Evolutionary conservation across 2,113 vertebrate species (phyloP), one percentile per base, ranked within the genome.

Genomic region (Mionectes macconnelli): DNA sequence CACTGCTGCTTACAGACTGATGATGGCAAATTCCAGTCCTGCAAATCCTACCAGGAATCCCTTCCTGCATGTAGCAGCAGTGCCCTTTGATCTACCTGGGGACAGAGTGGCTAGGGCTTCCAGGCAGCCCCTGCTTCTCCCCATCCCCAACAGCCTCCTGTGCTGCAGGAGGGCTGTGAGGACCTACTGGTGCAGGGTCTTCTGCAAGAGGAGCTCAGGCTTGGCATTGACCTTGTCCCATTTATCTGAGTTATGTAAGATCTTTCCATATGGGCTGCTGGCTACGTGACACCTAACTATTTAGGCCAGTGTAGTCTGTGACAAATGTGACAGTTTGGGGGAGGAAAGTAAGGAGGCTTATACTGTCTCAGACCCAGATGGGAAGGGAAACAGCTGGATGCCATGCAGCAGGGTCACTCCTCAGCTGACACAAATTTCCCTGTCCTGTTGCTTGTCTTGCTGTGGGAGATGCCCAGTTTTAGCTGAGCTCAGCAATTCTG

Each of bases 401-500:
- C 20, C 3, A 6, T 93, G 87, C 66, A 84, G 78, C 55, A 74
- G 75, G 95, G 96, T 93, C 59, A 93, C 82, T 96, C 87, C 94
- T 95, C 82, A 93, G 82, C 80, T 94, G 95, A 95, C 88, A 97
- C 83, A 87, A 90, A 92, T 93, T 90, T 94, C 86, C 69, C 80
- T 87, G 90, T 92, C 93, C 90, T 0, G 0, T 70, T 92, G 69
- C 60, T 84, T 52, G 18, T 44, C 44, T 18, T 44, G 44, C 44
- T 44, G 93, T 93, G 92, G 96, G 96, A 96, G 96, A 95, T 96
- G 90, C 86, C 92, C 73, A 70, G 10, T 94, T 96, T 95, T 73
- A 91, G 95, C 95, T 96, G 96, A 96, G 80, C 80, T 96, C 96
- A 97, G 96, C 96, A 89, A n/a, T 94, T 83, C 73, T 93, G 83